Evolutionary conservation across 1,140 invertebrate genomes (phyloP), one percentile per base, ranked within the genome.

Genomic region (Euwallacea fornicatus): DNA sequence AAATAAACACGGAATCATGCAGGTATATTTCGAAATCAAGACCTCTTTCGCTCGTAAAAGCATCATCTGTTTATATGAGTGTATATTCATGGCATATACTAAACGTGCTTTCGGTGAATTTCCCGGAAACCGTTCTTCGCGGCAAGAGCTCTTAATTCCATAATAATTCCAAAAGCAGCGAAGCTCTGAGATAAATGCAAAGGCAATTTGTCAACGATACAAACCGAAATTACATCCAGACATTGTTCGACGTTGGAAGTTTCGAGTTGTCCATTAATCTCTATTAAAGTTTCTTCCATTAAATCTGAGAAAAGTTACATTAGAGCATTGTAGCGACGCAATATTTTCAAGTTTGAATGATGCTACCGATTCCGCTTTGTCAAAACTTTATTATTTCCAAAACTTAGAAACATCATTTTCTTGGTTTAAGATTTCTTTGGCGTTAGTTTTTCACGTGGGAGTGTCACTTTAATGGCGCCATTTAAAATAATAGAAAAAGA

Each of bases 271-370:
- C 46, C 67, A 50, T 53, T 56, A 61, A 69, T 59, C 43, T 69
- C 42, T 50, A 59, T 65, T 65, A 65, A 65, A 65, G 47, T 65
- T 11, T 53, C 50, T 55, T 53, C 46, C 63, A 65, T 65, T 65
- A 65, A 65, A 53, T 65, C 47, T 54, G 9, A 44, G 46, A 50
- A 64, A 64, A 64, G 61, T 64, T 46, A 64, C 13, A 64, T 64
- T 64, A 47, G 46, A 64, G 46, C 33, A 64, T 16, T n/a, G 61
- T 41, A 46, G 9, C 16, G 43, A 6, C 11, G 42, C 46, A 13
- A 15, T 42, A 7, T 61, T 61, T 33, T 43, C 59, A 43, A 47
- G 42, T 64, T 64, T 64, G 61, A 47, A 8, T 15, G 46, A 64
- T 64, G 61, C 61, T n/a, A 41, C 46, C 46, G 13, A 50, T 50